phyloP scores from a whole-genome alignment of 2,113 vertebrate species.

The Pogonocichla stellata region DNA sequence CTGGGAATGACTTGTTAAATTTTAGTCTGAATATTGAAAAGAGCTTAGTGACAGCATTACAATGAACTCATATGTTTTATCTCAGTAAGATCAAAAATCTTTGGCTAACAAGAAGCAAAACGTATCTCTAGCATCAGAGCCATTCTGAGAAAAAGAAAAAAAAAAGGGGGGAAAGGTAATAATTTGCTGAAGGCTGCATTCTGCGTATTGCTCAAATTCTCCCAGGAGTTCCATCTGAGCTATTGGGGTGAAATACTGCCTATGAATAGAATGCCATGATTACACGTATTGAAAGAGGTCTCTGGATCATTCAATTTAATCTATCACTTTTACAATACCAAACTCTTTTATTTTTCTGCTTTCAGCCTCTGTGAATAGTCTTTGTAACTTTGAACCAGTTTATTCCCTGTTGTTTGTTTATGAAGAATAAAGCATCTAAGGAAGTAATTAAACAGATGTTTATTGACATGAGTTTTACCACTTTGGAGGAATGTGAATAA shows the following conservation, averaged over 20 bases:
- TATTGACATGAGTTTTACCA: slow-evolving; percentile 3
- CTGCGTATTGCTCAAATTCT: neutral
- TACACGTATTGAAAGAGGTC: neutral
- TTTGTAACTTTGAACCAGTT: neutral
- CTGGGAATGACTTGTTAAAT: neutral
- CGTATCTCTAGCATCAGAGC: neutral
- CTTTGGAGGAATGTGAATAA: slow-evolving; percentile 28
- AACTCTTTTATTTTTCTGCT: neutral
- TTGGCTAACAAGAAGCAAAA: neutral
- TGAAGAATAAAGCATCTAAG: slow-evolving; percentile 5
- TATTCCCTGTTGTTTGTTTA: slow-evolving; percentile 2
- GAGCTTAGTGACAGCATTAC: neutral
- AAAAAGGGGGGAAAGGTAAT: neutral
- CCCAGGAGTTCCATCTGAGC: neutral
- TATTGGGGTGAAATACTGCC: neutral
- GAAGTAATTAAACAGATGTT: slow-evolving; percentile 43
- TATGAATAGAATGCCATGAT: neutral
- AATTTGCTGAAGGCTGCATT: neutral
- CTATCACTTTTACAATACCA: neutral
- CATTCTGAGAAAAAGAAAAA: neutral
- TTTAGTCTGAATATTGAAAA: neutral
- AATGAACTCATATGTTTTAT: neutral
- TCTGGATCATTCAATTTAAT: neutral
- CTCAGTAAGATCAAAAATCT: neutral
- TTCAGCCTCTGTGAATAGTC: neutral